These are phyloP conservation scores for Drosophila chauvacae DNA, from an alignment of 1,140 invertebrate species.

Conservation along the genomic window DNA sequence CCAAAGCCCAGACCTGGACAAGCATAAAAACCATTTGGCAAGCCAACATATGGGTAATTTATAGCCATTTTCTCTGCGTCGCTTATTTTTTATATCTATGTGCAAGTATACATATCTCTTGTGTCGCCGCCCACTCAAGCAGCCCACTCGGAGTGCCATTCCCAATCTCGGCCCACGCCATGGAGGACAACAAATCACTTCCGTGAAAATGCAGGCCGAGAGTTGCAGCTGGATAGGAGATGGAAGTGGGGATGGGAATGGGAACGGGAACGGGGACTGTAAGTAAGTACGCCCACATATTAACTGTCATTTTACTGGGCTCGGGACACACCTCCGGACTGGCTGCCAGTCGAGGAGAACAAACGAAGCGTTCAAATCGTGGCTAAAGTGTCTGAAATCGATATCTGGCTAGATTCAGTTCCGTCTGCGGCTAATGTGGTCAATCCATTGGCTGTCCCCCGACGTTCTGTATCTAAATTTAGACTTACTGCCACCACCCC, in stretches of 20 bases:
- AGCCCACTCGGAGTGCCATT: constrained; percentile 29
- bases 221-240: constrained; percentile 34
- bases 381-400: constrained; percentile 69
- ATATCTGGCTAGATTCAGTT: constrained; percentile 55
- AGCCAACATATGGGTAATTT: constrained; percentile 27
- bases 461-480: constrained; percentile 58
- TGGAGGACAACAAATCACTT: constrained; percentile 49
- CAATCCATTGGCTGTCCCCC: constrained; percentile 26
- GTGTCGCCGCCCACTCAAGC: constrained; percentile 35
- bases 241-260: background rate
- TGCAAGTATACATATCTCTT: constrained; percentile 12
- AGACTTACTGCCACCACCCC: constrained; percentile 51
- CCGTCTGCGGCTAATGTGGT: constrained; percentile 63
- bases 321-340: constrained; percentile 44
- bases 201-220: constrained; percentile 44
- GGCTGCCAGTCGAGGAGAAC: constrained; percentile 27
- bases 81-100: constrained; percentile 14
- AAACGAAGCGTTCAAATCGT: constrained; percentile 58
- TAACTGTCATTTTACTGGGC: constrained; percentile 36
- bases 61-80: constrained; percentile 29
- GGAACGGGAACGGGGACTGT: constrained; percentile 4
- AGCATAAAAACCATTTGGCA: constrained; percentile 17
- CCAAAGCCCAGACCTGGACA: background rate
- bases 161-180: constrained; percentile 42
- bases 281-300: constrained; percentile 37